A percentile compares a stretch with the other conserved stretches of the same genome.
Conservation (phyloP, 2,797 vertebrate species). For the Pachyuromys duprasi region DNA sequence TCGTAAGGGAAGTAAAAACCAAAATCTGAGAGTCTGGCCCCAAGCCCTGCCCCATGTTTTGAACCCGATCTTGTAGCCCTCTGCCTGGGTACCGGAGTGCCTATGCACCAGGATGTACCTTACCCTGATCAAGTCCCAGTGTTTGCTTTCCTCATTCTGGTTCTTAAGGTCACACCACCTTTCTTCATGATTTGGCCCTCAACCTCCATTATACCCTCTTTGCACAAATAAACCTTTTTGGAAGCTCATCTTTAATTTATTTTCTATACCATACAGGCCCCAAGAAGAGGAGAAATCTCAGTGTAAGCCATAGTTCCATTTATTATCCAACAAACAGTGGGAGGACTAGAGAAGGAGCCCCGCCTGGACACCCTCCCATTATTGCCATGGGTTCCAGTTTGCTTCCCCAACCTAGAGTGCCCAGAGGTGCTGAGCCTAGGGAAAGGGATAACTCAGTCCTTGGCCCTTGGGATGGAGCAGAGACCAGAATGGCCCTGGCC, state of each 20-base stretch:
- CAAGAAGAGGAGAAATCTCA: slow-evolving; percentile 69
- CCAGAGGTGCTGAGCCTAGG: slow-evolving; percentile 25
- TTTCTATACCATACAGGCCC: background rate
- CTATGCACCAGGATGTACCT: background rate
- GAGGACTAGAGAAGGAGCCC: slow-evolving; percentile 74
- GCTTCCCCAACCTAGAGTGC: slow-evolving; percentile 60
- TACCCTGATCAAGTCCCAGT: background rate
- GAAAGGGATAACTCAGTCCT: slow-evolving; percentile 46
- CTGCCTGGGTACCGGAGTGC: background rate
- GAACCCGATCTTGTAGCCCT: background rate
- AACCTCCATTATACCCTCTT: background rate
- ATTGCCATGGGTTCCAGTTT: slow-evolving; percentile 80
- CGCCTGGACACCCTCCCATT: slow-evolving; percentile 76
- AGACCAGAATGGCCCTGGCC: slow-evolving; percentile 71
- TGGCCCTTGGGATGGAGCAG: slow-evolving; percentile 56
- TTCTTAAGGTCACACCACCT: background rate
- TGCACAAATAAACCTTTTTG: slow-evolving; percentile 76
- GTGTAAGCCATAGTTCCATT: slow-evolving; percentile 77
- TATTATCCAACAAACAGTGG: slow-evolving; percentile 79
- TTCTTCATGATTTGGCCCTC: background rate
- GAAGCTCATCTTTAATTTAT: slow-evolving; percentile 56
- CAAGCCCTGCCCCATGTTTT: background rate
- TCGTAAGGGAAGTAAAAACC: slow-evolving; percentile 87
- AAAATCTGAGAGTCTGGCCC: slow-evolving; percentile 57
- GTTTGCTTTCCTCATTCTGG: background rate